Evolutionary conservation across 2,797 vertebrate genomes (phyloP), one percentile per base, ranked within the genome.

Genomic region (Anguilla marmorata): DNA sequence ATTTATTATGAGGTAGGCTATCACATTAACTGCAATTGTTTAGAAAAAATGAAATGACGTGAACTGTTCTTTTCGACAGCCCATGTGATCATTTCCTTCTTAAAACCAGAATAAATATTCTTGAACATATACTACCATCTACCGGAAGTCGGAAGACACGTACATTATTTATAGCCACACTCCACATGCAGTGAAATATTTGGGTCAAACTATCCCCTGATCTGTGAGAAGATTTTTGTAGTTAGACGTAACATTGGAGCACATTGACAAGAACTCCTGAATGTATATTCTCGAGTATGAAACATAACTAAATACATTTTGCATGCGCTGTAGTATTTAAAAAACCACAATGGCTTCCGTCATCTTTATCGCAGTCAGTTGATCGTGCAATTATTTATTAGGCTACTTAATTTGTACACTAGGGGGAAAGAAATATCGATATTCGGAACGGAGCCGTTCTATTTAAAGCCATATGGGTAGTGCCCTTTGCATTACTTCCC

Each of bases 101-200:
- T 45, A 45, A 19, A 41, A 79, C 30, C 27, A 27, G 27, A 74
- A 33, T 74, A 54, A 54, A 54, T 74, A 41, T 82, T 24, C 41
- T 82, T 83, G 80, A 83, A 48, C 21, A 52, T n/a, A 48, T 52
- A n/a, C 80, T 83, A 52, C 80, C 80, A 52, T 83, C 80, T 83
- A 50, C 41, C 16, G 80, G 80, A 83, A 52, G n/a, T 83, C 27
- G 45, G 1, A 21, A 24, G 21, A n/a, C 2, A 45, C 14, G 9
- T 83, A 83, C n/a, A 52, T 24, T 27, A 83, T 48, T n/a, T 27
- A 83, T 45, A 48, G 21, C 37, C 16, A 69, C 21, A 69, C 21
- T 19, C 1, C 16, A 80, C 45, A 82, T n/a, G 52, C 37, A 24
- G 48, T 83, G 52, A 80, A 83, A 76, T 76, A 76, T 19, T 41